Percentiles rank a stretch among this genome's conserved stretches.
Conservation (phyloP, 2,113 vertebrate genomes). For the Polypterus bichir region DNA sequence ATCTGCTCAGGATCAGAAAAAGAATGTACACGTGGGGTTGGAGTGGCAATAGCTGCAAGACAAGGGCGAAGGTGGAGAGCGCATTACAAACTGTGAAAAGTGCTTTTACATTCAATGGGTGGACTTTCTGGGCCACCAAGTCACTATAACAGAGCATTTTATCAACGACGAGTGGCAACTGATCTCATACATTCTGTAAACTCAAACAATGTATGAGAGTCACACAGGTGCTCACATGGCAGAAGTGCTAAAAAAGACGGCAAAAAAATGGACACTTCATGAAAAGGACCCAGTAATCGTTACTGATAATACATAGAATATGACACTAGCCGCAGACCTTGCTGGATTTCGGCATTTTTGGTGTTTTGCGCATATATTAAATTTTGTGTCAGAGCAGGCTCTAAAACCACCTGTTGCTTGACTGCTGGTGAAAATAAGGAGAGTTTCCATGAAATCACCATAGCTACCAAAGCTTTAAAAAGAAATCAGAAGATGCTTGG, state of each 20-base stretch:
- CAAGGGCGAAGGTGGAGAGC: too few species aligned
- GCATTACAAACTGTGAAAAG: too few species aligned
- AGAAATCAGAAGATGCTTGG: constrained; percentile 4
- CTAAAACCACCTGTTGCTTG: background rate
- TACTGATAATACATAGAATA: constrained; percentile 3
- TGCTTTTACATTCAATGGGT: too few species aligned
- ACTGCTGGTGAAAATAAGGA: constrained; percentile 2
- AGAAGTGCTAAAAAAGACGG: background rate
- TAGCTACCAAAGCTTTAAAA: background rate
- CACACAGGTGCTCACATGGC: constrained; percentile 8
- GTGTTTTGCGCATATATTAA: constrained; percentile 1
- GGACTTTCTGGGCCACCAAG: too few species aligned
- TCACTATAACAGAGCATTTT: too few species aligned
- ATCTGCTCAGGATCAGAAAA: too few species aligned
- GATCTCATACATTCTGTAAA: background rate
- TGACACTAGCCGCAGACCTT: background rate
- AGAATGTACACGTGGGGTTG: too few species aligned
- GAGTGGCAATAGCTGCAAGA: too few species aligned
- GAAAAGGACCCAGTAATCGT: constrained; percentile 1
- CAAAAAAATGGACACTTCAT: constrained; percentile 1
- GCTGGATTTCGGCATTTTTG: background rate
- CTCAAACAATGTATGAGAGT: constrained; percentile 1
- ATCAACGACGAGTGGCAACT: too few species aligned
- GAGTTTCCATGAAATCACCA: constrained; percentile 7
- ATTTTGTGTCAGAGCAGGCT: background rate